These are phyloP conservation scores for Clarias fuscus DNA, from an alignment of 2,797 vertebrate genomes.

Conservation along the genomic window DNA sequence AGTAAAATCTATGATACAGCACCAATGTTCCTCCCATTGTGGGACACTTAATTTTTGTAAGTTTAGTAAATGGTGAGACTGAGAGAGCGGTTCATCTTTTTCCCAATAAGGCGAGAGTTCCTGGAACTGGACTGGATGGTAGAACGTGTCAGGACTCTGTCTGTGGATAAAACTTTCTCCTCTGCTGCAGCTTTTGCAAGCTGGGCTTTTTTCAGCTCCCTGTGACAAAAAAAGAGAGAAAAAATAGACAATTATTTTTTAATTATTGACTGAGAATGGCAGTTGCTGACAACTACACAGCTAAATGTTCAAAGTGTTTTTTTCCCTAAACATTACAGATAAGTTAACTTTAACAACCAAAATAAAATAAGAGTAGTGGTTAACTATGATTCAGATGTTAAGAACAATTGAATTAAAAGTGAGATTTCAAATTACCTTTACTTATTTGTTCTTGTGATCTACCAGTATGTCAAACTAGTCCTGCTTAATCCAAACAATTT, in stretches of 20 bases:
- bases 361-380: no score
- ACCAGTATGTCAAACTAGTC: background rate
- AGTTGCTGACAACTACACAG: no score
- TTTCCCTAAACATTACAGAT: no score
- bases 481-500: background rate
- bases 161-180: constrained; percentile 88
- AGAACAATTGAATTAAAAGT: background rate
- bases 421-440: background rate
- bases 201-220: constrained; percentile 97
- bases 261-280: no score
- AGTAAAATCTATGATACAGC: constrained; percentile 58
- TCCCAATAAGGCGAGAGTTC: constrained; percentile 88
- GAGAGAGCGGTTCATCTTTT: constrained; percentile 96
- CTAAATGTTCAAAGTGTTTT: no score
- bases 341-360: no score
- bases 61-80: constrained; percentile 95
- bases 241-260: no score
- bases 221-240: constrained; percentile 56
- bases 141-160: constrained; percentile 89
- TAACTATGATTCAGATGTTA: background rate
- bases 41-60: background rate
- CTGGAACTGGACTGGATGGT: constrained; percentile 83
- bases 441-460: background rate
- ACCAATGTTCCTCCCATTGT: constrained; percentile 28
- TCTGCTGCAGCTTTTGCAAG: constrained; percentile 91